A percentile compares a stretch with the other conserved stretches of the same genome.
These are phyloP conservation scores for Marisa cornuarietis DNA, from an alignment of 1,140 invertebrate genomes.

Conservation along the genomic window DNA sequence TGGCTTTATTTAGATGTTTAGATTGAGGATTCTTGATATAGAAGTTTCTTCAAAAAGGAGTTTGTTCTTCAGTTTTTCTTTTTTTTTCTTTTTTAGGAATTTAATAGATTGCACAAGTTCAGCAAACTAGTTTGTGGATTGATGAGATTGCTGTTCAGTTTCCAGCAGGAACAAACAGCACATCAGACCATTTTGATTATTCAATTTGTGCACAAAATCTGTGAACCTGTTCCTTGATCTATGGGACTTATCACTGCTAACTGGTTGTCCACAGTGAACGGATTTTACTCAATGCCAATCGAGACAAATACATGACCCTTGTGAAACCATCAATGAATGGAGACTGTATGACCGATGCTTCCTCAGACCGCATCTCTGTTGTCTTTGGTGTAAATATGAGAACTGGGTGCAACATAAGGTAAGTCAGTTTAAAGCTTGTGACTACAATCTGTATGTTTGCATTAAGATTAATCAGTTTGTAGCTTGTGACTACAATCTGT, in stretches of 20 bases:
- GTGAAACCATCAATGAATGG: conserved; percentile 41
- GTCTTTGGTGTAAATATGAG: conserved; percentile 52
- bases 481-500: too few species aligned
- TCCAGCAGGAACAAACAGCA: too few species aligned
- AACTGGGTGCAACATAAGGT: conserved; percentile 57
- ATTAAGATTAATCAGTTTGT: too few species aligned
- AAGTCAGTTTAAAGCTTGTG: not conserved
- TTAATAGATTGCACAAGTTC: too few species aligned
- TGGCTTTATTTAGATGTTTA: not conserved
- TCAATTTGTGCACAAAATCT: too few species aligned
- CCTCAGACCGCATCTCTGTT: conserved; percentile 41
- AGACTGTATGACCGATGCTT: conserved; percentile 38
- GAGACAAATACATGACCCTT: conserved; percentile 41
- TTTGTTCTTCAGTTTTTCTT: not conserved
- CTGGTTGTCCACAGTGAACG: conserved; percentile 16
- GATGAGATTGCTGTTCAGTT: too few species aligned
- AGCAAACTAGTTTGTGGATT: too few species aligned
- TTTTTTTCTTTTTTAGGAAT: too few species aligned
- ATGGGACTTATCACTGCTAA: too few species aligned
- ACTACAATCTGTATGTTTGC: too few species aligned
- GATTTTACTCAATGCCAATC: conserved; percentile 29
- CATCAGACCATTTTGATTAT: too few species aligned
- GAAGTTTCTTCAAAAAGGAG: not conserved
- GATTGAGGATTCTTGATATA: not conserved
- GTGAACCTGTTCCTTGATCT: too few species aligned